Evolutionary conservation across 2,113 vertebrate genomes (phyloP).

Genomic region (Larimichthys polyactis): DNA sequence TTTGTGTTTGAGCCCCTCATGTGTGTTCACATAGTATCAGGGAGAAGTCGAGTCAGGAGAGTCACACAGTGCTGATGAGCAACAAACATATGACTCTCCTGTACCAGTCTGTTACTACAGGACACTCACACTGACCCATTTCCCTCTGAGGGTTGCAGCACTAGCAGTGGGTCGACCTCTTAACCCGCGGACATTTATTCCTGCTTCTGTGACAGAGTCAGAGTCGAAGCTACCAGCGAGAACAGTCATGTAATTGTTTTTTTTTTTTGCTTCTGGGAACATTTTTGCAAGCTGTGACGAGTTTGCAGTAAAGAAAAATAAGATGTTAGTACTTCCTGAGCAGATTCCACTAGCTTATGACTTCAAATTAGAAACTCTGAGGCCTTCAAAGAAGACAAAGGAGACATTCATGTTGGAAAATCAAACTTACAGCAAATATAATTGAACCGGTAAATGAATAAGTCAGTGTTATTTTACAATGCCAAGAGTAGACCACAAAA

Average conservation of each 20-base stretch:
- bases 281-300: not conserved
- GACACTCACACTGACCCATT: constrained; percentile 8
- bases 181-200: not conserved
- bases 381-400: not conserved
- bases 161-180: not conserved
- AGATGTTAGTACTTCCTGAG: not conserved
- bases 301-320: not conserved
- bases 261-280: not conserved
- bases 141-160: not conserved
- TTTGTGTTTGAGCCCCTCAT: constrained; percentile 15
- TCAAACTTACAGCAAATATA: not conserved
- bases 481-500: too few relatives aligned
- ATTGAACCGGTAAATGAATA: too few relatives aligned
- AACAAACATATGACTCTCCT: constrained; percentile 46
- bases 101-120: constrained; percentile 14
- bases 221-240: not conserved
- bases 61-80: constrained; percentile 52
- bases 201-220: not conserved
- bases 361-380: not conserved
- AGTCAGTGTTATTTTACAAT: too few relatives aligned
- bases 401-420: not conserved
- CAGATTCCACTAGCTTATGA: not conserved
- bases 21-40: constrained; percentile 40
- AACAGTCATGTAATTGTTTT: not conserved
- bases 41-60: constrained; percentile 67